Evolutionary conservation across 2,888 invertebrate genomes (phyloP), one percentile per base, ranked within the genome.

Genomic region (Spodoptera littoralis): DNA sequence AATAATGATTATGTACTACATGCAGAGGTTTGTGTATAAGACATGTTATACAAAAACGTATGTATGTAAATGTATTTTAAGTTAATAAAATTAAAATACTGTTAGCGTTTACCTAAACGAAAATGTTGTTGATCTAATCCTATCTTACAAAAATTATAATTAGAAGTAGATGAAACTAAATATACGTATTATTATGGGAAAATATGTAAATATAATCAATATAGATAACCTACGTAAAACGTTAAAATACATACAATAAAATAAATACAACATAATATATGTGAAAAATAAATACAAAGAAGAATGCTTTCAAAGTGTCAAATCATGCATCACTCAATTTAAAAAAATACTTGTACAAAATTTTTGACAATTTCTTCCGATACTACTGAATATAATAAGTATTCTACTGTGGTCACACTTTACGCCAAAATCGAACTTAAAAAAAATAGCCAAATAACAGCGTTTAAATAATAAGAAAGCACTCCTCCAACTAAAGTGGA

Each of bases 221-320:
- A 63, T 70, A 52, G 43, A 62, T 55, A 60, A 70, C 66, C 30
- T 65, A 56, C 56, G 44, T 69, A 63, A 63, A 62, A 64, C 44
- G 73, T 46, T 51, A 59, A 47, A 55, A 11, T 45, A 58, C 49
- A 66, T 18, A 63, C 54, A 60, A 49, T 52, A 59, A 56, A 44
- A 70, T 43, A 69, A 61, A 66, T 13, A 73, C 53, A 73, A 55
- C 56, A 55, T 50, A 49, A 72, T 53, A 72, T 53, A 18, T 18
- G 18, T 18, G 18, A 18, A 59, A 56, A 44, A 70, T 43, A 69
- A 77, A 65, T 76, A 60, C 18, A 76, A 82, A 90, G 92, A 93
- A 93, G 94, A 94, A 94, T 94, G 93, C 93, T 93, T 93, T 92
- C 92, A 85, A 86, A 84, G 70, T 80, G 13, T 67, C 18, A 36